phyloP scores from a whole-genome alignment of 2,888 invertebrate species.

The Sthenelais limicola region DNA sequence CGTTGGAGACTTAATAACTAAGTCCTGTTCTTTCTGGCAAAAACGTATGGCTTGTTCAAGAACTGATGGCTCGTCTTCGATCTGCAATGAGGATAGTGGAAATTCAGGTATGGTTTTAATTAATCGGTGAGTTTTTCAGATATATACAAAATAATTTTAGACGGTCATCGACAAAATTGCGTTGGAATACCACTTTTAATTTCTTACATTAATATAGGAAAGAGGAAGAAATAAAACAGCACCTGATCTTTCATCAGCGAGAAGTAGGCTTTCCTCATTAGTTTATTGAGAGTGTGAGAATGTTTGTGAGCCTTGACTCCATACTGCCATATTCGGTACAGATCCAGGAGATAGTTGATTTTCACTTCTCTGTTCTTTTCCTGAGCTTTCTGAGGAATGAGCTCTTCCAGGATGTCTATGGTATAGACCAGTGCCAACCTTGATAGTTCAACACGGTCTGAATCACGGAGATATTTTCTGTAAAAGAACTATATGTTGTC shows the following conservation, averaged over 20 bases:
- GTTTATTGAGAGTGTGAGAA: slow-evolving; percentile 58
- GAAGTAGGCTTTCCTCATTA: slow-evolving; percentile 62
- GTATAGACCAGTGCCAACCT: slow-evolving; percentile 79
- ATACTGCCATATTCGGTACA: slow-evolving; percentile 80
- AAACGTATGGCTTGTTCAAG: slow-evolving; percentile 66
- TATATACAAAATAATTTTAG: no score
- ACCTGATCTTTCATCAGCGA: slow-evolving; percentile 58
- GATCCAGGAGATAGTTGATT: slow-evolving; percentile 74
- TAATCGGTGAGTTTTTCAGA: neutral
- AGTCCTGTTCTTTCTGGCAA: slow-evolving; percentile 64
- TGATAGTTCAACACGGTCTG: slow-evolving; percentile 85
- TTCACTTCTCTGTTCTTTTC: slow-evolving; percentile 73
- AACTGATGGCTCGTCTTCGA: slow-evolving; percentile 49
- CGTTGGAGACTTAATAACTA: slow-evolving; percentile 26
- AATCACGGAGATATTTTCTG: slow-evolving; percentile 87
- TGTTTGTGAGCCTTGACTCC: slow-evolving; percentile 33
- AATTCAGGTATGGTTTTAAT: neutral
- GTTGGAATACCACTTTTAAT: neutral
- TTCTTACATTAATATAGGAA: neutral
- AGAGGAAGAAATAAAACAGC: slow-evolving; percentile 26
- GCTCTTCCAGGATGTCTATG: slow-evolving; percentile 73
- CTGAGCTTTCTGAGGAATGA: slow-evolving; percentile 50
- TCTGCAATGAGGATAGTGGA: neutral
- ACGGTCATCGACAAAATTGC: neutral
- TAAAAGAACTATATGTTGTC: no score